phyloP scores from a whole-genome alignment of 2,797 vertebrate genomes.

The Sebastes matsubarae region DNA sequence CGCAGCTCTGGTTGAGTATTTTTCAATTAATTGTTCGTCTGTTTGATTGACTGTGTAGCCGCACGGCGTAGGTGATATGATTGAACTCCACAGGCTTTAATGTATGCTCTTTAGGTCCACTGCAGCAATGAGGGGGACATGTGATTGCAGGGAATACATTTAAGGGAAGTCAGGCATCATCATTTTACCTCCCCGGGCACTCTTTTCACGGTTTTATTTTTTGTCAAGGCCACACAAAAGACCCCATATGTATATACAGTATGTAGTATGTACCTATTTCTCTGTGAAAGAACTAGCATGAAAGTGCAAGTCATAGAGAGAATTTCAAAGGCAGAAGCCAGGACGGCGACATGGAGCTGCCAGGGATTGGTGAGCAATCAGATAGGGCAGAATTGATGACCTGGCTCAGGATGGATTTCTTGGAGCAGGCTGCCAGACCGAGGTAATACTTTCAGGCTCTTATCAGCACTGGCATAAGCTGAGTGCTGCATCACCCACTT shows the following conservation, averaged over 20 bases:
- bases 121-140: constrained; percentile 32
- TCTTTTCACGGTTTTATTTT: background rate
- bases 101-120: constrained; percentile 40
- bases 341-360: constrained; percentile 79
- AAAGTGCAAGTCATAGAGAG: constrained; percentile 83
- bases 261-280: constrained; percentile 40
- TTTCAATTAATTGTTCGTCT: constrained; percentile 76
- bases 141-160: constrained; percentile 54
- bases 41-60: constrained; percentile 67
- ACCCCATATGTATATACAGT: constrained; percentile 28
- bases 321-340: constrained; percentile 78
- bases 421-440: constrained; percentile 81
- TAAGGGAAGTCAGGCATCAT: background rate
- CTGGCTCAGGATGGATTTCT: constrained; percentile 86
- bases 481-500: constrained; percentile 86
- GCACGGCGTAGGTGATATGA: constrained; percentile 57
- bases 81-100: constrained; percentile 55
- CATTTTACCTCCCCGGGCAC: background rate
- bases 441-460: constrained; percentile 85
- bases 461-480: constrained; percentile 85
- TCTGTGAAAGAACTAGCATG: constrained; percentile 64
- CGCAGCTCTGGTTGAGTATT: constrained; percentile 68
- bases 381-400: constrained; percentile 86
- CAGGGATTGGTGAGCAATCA: constrained; percentile 83
- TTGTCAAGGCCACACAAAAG: constrained; percentile 36